These are phyloP conservation scores for Platycheirus albimanus DNA, from an alignment of 2,888 invertebrate species.

Conservation along the genomic window DNA sequence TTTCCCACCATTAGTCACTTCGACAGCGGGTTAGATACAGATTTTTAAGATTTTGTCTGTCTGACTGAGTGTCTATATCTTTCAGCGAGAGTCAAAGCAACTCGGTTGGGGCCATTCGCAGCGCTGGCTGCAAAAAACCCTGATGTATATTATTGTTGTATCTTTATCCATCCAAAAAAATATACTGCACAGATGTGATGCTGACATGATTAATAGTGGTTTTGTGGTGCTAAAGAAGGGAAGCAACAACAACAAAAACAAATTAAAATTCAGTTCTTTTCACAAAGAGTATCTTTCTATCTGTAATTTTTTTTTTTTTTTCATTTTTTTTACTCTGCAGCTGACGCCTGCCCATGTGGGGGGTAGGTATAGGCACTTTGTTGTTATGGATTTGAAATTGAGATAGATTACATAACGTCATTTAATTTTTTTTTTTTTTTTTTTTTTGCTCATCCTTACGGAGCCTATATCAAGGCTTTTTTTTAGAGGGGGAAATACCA, in stretches of 20 bases:
- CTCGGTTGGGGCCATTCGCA: conserved; percentile 49
- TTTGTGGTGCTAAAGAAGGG: conserved; percentile 65
- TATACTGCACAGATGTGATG: conserved; percentile 68
- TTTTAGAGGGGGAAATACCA: background rate
- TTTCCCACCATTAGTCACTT: conserved; percentile 68
- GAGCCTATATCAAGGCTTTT: conserved; percentile 55
- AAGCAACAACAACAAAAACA: conserved; percentile 20
- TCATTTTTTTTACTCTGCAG: conserved; percentile 35
- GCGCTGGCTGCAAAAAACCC: no score
- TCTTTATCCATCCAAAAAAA: conserved; percentile 59
- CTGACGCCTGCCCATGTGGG: conserved; percentile 63
- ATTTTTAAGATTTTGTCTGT: conserved; percentile 66
- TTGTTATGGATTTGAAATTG: conserved; percentile 71
- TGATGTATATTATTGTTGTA: conserved; percentile 55
- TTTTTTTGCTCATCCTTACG: conserved; percentile 26
- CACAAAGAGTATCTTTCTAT: conserved; percentile 34
- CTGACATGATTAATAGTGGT: conserved; percentile 73
- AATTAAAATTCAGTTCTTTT: conserved; percentile 61
- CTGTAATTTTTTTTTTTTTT: conserved; percentile 21
- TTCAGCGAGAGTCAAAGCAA: no score
- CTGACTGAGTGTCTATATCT: conserved; percentile 68
- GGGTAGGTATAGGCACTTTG: conserved; percentile 52
- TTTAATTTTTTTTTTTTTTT: conserved; percentile 44
- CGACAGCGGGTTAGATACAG: conserved; percentile 70
- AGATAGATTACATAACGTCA: conserved; percentile 68